Evolutionary conservation across 2,888 invertebrate genomes (phyloP), one percentile per base, ranked within the genome.

Genomic region (Andrena fulva): DNA sequence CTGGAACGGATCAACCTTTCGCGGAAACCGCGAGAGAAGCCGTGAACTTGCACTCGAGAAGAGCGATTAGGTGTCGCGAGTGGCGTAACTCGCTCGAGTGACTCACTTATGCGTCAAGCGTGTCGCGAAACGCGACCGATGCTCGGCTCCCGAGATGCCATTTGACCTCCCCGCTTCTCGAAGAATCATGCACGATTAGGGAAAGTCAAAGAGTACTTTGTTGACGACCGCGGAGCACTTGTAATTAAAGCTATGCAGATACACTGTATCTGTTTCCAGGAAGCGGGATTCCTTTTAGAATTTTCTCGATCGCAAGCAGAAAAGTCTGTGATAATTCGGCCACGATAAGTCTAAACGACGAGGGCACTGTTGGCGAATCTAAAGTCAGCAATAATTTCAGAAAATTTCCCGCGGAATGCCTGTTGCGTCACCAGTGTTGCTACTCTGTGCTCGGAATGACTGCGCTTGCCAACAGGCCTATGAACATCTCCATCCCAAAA

Each of bases 31-130:
- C 73, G 70, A 20, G 50, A 1, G 63, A 33, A 78, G 54, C 82
- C 88, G 60, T 88, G 86, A 88, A 88, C 87, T 87, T 88, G 85
- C 69, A 76, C 82, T 82, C 63, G 69, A 27, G 71, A 80, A 81
- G 78, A 79, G 80, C 84, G 76, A 84, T 77, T 82, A 85, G 80
- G 74, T 78, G 77, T 78, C 77, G 70, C 69, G 69, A 60, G 27
- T 62, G 75, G 24, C 74, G 54, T 64, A 68, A 42, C 77, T 77
- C 70, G 70, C 60, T 67, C 52, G 75, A 74, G 68, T 88, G 89
- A 88, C 79, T 87, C 88, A 89, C 82, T 87, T 77, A 70, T 56
- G 80, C 79, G 80, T 84, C 82, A 84, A 82, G 78, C 78, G 84
- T 86, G 82, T 73, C 80, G 71, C 79, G 80, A 80, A 54, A 82